These are phyloP conservation scores for Aphaenogaster ashmeadi DNA, from an alignment of 1,140 invertebrate species.

Conservation along the genomic window DNA sequence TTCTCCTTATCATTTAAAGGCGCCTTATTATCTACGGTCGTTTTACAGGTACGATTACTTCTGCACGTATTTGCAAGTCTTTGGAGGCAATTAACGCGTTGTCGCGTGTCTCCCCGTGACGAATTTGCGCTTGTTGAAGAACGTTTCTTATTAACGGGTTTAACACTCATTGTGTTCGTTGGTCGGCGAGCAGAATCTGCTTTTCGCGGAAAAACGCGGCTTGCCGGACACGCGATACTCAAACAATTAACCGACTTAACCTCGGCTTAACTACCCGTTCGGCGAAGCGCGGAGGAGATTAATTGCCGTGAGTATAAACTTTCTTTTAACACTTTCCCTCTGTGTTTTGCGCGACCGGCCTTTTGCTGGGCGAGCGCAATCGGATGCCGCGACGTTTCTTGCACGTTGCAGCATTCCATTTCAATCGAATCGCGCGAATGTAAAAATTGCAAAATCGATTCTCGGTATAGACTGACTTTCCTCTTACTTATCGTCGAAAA, in stretches of 20 bases:
- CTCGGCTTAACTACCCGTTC: constrained; percentile 15
- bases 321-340: constrained; percentile 44
- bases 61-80: background rate
- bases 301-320: constrained; percentile 41
- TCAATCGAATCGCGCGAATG: background rate
- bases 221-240: background rate
- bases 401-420: too few species aligned
- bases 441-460: constrained; percentile 12
- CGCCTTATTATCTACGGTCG: constrained; percentile 17
- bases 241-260: constrained; percentile 30
- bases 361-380: background rate
- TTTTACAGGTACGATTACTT: constrained; percentile 7
- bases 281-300: constrained; percentile 1
- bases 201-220: constrained; percentile 26
- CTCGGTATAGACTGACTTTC: background rate
- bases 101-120: constrained; percentile 8
- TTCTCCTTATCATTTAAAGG: background rate
- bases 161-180: background rate
- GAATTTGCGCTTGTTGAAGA: background rate
- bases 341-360: background rate
- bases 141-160: background rate
- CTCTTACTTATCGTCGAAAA: background rate
- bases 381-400: constrained; percentile 14
- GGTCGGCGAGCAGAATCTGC: constrained; percentile 15
- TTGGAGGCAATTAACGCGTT: constrained; percentile 9